Percentiles rank a stretch among this genome's conserved stretches.
Evolutionary conservation across 2,888 invertebrate genomes (phyloP).

Genomic region (Pyrrhosoma nymphula): DNA sequence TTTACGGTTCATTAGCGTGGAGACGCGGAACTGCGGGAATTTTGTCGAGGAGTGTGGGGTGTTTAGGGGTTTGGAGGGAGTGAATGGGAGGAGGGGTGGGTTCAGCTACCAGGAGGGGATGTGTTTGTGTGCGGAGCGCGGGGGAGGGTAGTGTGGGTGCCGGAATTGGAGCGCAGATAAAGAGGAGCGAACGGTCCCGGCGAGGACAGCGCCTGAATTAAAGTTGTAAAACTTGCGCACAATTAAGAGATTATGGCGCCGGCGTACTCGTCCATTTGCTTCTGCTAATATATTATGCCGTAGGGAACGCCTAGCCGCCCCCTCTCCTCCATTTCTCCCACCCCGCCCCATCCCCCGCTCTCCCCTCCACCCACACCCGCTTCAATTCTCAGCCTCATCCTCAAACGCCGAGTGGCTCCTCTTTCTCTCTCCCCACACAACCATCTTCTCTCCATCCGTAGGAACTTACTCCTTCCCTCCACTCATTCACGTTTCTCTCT

Average conservation of each 20-base stretch:
- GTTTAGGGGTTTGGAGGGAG: constrained; percentile 22
- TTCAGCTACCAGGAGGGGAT: background rate
- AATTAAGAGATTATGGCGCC: constrained; percentile 69
- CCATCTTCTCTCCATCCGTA: background rate
- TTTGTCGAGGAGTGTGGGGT: constrained; percentile 58
- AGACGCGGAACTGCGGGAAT: constrained; percentile 64
- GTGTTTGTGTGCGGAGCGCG: too few relatives aligned
- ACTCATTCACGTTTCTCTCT: background rate
- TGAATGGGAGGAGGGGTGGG: too few relatives aligned
- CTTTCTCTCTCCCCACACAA: background rate
- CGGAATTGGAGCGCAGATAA: constrained; percentile 7
- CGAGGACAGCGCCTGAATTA: constrained; percentile 68
- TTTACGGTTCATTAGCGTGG: constrained; percentile 68
- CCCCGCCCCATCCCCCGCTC: background rate
- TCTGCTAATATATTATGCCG: constrained; percentile 61
- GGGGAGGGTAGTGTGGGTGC: background rate
- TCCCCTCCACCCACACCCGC: background rate
- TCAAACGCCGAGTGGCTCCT: background rate
- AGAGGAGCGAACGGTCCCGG: constrained; percentile 43
- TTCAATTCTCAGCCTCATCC: background rate
- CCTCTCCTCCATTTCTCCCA: too few relatives aligned
- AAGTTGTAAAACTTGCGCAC: constrained; percentile 69
- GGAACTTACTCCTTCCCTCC: background rate
- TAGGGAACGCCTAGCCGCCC: background rate
- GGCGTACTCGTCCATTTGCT: constrained; percentile 11